Evolutionary conservation across 2,113 vertebrate genomes (phyloP).

Genomic region (Halcyon senegalensis): DNA sequence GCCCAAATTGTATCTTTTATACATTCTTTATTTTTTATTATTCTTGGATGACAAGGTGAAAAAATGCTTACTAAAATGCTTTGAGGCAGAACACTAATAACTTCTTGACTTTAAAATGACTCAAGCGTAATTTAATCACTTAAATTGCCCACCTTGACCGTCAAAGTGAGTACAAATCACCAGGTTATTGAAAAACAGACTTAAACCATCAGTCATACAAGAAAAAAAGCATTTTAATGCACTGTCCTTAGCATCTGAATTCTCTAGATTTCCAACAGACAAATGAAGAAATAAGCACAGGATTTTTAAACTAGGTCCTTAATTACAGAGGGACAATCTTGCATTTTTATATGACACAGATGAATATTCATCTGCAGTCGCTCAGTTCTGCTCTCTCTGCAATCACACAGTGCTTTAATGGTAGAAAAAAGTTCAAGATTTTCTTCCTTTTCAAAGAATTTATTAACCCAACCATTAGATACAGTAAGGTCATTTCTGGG

Average conservation of each 20-base stretch:
- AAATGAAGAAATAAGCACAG: not conserved
- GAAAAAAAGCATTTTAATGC: not conserved
- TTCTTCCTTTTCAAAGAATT: not conserved
- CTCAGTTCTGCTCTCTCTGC: not conserved
- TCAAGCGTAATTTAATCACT: not conserved
- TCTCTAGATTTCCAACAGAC: not conserved
- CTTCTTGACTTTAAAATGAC: not conserved
- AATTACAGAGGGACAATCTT: not conserved
- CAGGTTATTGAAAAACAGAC: not conserved
- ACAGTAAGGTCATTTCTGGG: not conserved
- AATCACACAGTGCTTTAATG: not conserved
- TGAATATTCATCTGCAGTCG: not conserved
- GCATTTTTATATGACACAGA: not conserved
- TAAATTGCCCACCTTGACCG: not conserved
- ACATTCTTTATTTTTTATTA: not conserved
- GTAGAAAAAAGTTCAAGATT: not conserved
- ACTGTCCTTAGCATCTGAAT: not conserved
- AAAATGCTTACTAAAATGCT: slow-evolving; percentile 5
- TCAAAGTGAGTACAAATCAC: not conserved
- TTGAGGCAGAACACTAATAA: not conserved
- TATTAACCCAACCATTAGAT: not conserved
- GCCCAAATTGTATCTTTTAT: not conserved
- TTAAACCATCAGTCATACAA: not conserved
- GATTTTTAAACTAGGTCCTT: not conserved
- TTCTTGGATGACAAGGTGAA: not conserved